Conservation (phyloP, 2,888 invertebrate species). For the Stegana nigrithorax region DNA sequence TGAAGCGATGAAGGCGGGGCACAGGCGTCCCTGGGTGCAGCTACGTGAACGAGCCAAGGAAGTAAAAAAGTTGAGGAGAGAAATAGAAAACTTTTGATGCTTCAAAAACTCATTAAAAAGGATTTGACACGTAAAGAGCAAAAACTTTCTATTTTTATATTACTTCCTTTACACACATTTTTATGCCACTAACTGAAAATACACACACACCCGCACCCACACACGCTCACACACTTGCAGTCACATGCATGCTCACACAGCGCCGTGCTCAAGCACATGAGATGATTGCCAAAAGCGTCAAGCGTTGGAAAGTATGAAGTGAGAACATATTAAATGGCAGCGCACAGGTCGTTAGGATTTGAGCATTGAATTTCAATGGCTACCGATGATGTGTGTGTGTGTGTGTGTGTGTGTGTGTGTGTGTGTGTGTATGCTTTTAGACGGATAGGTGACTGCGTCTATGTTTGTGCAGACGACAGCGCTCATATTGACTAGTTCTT, state of each 20-base stretch:
- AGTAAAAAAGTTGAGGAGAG: too few species aligned
- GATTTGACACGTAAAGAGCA: constrained; percentile 64
- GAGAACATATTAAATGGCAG: constrained; percentile 10
- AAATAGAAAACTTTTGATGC: constrained; percentile 62
- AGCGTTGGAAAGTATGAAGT: constrained; percentile 36
- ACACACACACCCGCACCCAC: background rate
- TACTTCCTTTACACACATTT: constrained; percentile 56
- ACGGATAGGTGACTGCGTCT: too few species aligned
- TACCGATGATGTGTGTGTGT: constrained; percentile 47
- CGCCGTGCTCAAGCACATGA: constrained; percentile 32
- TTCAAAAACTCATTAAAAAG: constrained; percentile 63
- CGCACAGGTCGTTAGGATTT: constrained; percentile 42
- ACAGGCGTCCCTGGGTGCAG: too few species aligned
- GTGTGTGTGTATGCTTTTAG: constrained; percentile 24
- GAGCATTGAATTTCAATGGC: constrained; percentile 60
- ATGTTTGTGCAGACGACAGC: too few species aligned
- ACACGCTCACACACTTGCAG: background rate
- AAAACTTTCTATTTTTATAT: constrained; percentile 61
- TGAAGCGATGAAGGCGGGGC: too few species aligned
- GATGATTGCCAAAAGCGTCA: constrained; percentile 46
- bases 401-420: constrained; percentile 19
- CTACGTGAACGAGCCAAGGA: too few species aligned
- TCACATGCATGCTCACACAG: constrained; percentile 25
- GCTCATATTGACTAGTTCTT: constrained; percentile 33
- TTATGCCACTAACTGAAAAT: constrained; percentile 42